Evolutionary conservation across 2,888 invertebrate species (phyloP), one percentile per base, ranked within the genome.

Genomic region (Oxycera nigricornis): DNA sequence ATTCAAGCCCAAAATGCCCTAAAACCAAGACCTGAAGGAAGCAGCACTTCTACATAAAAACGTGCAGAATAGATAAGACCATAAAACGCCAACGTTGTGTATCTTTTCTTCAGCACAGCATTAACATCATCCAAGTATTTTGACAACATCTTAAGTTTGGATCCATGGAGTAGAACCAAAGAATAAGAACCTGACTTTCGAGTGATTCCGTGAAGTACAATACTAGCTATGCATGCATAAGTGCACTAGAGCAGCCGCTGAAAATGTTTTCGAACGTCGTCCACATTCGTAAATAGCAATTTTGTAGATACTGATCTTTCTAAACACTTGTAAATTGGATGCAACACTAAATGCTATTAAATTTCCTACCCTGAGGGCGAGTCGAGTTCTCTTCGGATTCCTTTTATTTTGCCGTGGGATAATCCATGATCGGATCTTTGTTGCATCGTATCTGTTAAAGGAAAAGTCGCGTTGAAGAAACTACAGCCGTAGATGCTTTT

Each of bases 311-410:
- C 41, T 65, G 65, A 65, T 65, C 65, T 35, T 65, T 65, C 39
- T 65, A 65, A 65, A 65, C 65, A 65, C 41, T 65, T 65, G 65
- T 65, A 65, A 65, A 65, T 65, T 65, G 39, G 65, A 65, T 65
- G 41, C 65, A 65, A 39, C 65, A 65, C 65, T 39, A 65, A 65
- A 65, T 65, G 39, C 39, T 65, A 65, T 65, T 65, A 41, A 62
- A 62, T 62, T 62, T 62, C 62, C 62, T 62, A 39, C 62, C 62
- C 35, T 31, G 20, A 7, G 35, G 62, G 35, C 2, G 30, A 62
- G 31, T 62, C 39, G 14, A 62, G 22, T 59, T 55, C 55, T 55
- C 55, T 55, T 55, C 55, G 55, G 24, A 55, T 24, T 24, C 55
- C 20, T 55, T 3, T 2, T 17, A 46, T 46, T 17, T n/a, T n/a